Conservation (phyloP, 2,797 vertebrate genomes). For the Halcyon chelicuti region DNA sequence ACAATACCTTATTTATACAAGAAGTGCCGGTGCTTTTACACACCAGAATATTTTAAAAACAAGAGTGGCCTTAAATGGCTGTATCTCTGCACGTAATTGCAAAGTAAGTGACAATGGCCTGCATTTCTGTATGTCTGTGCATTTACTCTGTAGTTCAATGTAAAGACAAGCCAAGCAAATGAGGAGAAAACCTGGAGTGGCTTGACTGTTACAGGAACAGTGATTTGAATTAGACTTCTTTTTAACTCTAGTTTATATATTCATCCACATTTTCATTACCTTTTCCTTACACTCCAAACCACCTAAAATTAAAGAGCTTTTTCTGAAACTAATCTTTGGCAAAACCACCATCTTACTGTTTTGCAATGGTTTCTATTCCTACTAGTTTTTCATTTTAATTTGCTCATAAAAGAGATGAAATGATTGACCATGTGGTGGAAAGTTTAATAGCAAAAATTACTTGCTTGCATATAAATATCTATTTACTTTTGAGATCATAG, state of each 20-base stretch:
- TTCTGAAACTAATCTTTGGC: neutral
- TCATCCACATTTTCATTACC: too few species aligned
- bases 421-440: neutral
- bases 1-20: rapidly evolving
- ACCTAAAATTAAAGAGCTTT: neutral
- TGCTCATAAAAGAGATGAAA: neutral
- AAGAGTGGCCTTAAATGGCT: neutral
- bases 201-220: neutral
- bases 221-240: neutral
- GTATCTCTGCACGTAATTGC: neutral
- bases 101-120: neutral
- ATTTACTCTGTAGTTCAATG: neutral
- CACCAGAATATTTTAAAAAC: neutral
- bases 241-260: too few species aligned
- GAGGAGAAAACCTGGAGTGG: neutral
- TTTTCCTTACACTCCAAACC: too few species aligned
- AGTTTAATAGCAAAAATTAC: neutral
- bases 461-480: slow-evolving; percentile 10
- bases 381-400: neutral
- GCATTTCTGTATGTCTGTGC: neutral
- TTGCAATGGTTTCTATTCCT: neutral
- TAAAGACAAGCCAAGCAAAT: neutral
- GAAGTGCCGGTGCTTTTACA: neutral
- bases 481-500: neutral
- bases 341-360: neutral